Evolutionary conservation across 2,888 invertebrate genomes (phyloP).

Genomic region (Athetis lepigone): DNA sequence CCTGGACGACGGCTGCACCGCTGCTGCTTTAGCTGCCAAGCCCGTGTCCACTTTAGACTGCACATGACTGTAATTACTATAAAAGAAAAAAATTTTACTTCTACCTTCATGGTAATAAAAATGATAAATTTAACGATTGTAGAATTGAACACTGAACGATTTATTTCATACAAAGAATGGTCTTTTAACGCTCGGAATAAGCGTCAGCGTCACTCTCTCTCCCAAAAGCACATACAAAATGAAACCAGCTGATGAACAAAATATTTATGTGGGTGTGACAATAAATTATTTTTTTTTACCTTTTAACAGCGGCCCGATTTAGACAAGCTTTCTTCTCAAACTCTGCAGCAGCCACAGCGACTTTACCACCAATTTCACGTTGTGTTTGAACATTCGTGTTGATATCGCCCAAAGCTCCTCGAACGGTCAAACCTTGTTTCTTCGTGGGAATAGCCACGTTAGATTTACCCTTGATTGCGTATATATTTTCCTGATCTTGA

Average conservation of each 20-base stretch:
- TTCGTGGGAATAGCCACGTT: constrained; percentile 74
- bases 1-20: constrained; percentile 74
- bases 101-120: constrained; percentile 45
- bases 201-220: too few species aligned
- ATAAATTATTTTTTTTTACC: constrained; percentile 65
- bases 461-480: constrained; percentile 76
- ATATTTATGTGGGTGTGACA: constrained; percentile 16
- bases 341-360: constrained; percentile 77
- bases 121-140: background rate
- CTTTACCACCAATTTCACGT: constrained; percentile 79
- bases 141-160: background rate
- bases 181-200: background rate
- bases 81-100: constrained; percentile 45
- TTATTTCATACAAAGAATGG: too few species aligned
- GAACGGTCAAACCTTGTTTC: constrained; percentile 75
- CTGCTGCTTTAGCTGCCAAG: constrained; percentile 68
- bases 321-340: constrained; percentile 81
- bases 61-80: constrained; percentile 85
- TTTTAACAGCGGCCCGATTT: constrained; percentile 70
- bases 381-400: constrained; percentile 82
- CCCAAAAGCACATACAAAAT: constrained; percentile 7
- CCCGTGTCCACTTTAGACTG: constrained; percentile 87
- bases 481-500: constrained; percentile 84
- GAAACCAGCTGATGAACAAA: constrained; percentile 25
- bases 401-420: constrained; percentile 85